These are phyloP conservation scores for Meriones psammophilus DNA, from an alignment of 2,797 vertebrate genomes.

Conservation along the genomic window DNA sequence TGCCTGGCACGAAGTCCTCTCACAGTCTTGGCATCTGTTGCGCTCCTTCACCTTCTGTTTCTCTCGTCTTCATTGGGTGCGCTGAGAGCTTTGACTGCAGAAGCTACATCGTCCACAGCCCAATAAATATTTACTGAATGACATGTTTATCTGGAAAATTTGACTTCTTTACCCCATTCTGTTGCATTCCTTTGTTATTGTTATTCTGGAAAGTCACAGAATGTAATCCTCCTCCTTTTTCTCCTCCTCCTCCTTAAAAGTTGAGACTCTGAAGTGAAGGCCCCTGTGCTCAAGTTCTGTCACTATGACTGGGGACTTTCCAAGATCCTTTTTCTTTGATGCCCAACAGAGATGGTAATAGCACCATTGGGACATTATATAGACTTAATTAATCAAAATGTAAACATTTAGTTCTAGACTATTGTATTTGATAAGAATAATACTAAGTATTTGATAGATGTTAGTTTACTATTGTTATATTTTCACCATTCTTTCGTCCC, in stretches of 20 bases:
- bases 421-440: background rate
- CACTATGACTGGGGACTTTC: background rate
- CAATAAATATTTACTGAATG: conserved; percentile 71
- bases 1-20: background rate
- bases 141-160: conserved; percentile 74
- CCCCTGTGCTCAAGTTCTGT: background rate
- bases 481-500: background rate
- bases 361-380: background rate
- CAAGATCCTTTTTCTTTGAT: background rate
- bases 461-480: background rate
- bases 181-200: conserved; percentile 14
- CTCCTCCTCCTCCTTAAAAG: background rate
- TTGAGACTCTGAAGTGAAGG: background rate
- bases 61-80: background rate
- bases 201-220: background rate
- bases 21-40: background rate
- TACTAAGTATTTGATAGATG: background rate
- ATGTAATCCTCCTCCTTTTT: too few relatives aligned
- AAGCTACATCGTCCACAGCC: conserved; percentile 24
- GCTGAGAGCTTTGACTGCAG: conserved; percentile 8
- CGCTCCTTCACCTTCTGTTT: background rate
- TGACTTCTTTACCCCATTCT: conserved; percentile 53
- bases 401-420: conserved; percentile 22
- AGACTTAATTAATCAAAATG: background rate
- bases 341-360: background rate